phyloP scores from a whole-genome alignment of 1,140 invertebrate genomes.

The Drosophila triauraria region DNA sequence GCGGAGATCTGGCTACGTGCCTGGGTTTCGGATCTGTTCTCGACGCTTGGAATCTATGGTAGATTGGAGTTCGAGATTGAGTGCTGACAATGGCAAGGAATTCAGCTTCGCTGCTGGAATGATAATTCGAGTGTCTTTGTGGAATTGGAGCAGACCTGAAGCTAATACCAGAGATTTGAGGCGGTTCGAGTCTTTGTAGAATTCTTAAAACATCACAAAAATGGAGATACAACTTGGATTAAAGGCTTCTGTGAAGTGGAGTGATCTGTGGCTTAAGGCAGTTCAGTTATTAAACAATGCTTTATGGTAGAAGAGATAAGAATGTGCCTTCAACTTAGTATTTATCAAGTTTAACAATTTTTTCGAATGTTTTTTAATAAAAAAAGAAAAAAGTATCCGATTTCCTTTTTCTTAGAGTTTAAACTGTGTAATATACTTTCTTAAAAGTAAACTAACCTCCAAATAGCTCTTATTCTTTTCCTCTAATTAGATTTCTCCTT shows the following conservation, averaged over 20 bases:
- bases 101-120: constrained; percentile 54
- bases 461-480: neutral
- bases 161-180: constrained; percentile 24
- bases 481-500: constrained; percentile 3
- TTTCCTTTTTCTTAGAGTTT: too few species aligned
- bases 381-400: too few species aligned
- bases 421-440: neutral
- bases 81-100: constrained; percentile 61
- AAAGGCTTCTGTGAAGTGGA: constrained; percentile 18
- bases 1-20: constrained; percentile 43
- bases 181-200: constrained; percentile 29
- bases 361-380: neutral
- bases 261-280: constrained; percentile 7
- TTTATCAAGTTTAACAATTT: too few species aligned
- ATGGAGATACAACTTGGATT: constrained; percentile 34
- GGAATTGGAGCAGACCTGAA: constrained; percentile 55
- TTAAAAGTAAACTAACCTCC: neutral
- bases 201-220: constrained; percentile 6
- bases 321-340: neutral
- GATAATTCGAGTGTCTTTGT: constrained; percentile 53
- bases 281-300: constrained; percentile 11
- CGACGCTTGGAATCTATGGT: constrained; percentile 20
- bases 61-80: constrained; percentile 47
- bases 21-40: constrained; percentile 34
- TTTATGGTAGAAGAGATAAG: neutral